Conservation (phyloP, 92 coral and sea anemone genomes). For the Umimayanthus chanpuru region DNA sequence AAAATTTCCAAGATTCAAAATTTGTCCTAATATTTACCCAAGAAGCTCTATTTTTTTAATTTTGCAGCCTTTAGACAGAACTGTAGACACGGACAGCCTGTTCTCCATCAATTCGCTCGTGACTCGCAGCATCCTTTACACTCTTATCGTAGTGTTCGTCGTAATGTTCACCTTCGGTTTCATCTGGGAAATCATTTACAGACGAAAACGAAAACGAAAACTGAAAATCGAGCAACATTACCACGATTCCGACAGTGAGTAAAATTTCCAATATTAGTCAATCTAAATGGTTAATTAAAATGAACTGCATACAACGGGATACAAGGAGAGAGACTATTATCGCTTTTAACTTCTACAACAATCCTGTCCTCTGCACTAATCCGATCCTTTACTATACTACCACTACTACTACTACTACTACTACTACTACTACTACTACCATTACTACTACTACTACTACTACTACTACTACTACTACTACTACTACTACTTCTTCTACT, state of each 20-base stretch:
- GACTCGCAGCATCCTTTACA: background rate
- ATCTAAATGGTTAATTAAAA: background rate
- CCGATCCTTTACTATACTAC: too few relatives aligned
- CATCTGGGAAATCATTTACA: slow-evolving; percentile 36
- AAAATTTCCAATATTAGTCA: background rate
- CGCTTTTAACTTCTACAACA: too few relatives aligned
- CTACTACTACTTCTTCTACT: too few relatives aligned
- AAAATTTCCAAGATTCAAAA: too few relatives aligned
- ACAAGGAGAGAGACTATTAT: background rate
- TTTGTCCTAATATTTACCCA: too few relatives aligned
- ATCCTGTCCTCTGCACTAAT: too few relatives aligned
- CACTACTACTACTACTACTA: too few relatives aligned
- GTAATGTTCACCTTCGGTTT: slow-evolving; percentile 7
- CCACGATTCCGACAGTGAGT: background rate
- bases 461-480: too few relatives aligned
- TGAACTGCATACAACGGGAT: background rate
- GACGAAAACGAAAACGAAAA: background rate
- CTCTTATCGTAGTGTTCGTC: slow-evolving; percentile 7
- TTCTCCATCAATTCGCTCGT: slow-evolving; percentile 23
- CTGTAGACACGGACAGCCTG: slow-evolving; percentile 13
- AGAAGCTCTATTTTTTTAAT: too few relatives aligned
- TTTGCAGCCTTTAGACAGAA: slow-evolving; percentile 35
- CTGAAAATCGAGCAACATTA: background rate
- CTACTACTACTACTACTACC: too few relatives aligned
- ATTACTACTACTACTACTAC: too few relatives aligned